phyloP scores from a whole-genome alignment of 2,888 invertebrate species.

The Tetranychus piercei region DNA sequence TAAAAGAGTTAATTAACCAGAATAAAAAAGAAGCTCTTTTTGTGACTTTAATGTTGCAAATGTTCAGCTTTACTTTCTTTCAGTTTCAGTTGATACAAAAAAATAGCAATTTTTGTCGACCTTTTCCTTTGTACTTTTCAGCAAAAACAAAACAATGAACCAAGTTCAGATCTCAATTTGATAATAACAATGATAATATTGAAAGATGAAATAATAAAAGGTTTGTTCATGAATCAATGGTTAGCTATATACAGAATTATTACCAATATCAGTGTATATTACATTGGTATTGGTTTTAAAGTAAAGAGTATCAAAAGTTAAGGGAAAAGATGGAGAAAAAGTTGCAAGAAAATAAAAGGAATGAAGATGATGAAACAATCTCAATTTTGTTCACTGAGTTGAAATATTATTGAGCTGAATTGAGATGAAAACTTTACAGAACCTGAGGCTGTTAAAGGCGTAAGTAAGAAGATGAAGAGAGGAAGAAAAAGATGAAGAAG shows the following conservation, averaged over 20 bases:
- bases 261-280: neutral
- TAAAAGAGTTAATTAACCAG: no score
- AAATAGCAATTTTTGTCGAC: neutral
- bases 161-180: neutral
- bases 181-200: neutral
- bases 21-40: no score
- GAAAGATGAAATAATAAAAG: neutral
- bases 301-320: neutral
- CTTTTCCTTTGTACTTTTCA: neutral
- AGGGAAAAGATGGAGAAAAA: neutral
- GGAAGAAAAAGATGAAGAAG: neutral
- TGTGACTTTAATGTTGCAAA: no score
- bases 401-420: neutral
- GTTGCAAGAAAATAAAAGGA: neutral
- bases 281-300: neutral
- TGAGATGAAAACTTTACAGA: neutral
- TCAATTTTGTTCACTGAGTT: neutral
- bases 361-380: neutral
- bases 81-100: no score
- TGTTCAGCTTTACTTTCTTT: no score
- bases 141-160: neutral
- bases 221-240: neutral
- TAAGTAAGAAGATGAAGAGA: neutral
- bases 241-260: neutral
- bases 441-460: neutral